phyloP scores from a whole-genome alignment of 2,888 invertebrate species.

The Geotrupes spiniger region DNA sequence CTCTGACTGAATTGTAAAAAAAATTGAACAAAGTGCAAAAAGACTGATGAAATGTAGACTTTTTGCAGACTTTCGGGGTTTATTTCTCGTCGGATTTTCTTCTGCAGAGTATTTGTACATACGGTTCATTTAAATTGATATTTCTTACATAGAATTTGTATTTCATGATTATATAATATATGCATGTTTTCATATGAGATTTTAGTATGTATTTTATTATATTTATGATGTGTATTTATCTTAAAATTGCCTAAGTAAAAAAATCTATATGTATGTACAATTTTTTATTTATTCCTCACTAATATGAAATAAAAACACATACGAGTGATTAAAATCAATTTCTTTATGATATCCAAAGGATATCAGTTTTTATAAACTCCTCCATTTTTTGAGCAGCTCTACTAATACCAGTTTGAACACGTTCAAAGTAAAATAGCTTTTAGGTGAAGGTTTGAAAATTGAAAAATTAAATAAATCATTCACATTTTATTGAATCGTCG shows the following conservation, averaged over 20 bases:
- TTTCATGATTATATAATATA: conserved; percentile 8
- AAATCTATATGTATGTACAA: conserved; percentile 13
- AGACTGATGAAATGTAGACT: conserved; percentile 32
- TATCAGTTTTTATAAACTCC: too few species aligned
- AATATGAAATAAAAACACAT: conserved; percentile 10
- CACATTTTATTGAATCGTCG: not conserved
- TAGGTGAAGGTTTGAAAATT: too few species aligned
- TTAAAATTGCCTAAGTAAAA: conserved; percentile 30
- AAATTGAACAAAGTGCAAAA: conserved; percentile 26
- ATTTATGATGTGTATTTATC: conserved; percentile 36
- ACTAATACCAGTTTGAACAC: too few species aligned
- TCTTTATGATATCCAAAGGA: too few species aligned
- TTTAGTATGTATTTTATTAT: conserved; percentile 35
- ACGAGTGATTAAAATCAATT: conserved; percentile 7
- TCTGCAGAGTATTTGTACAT: conserved; percentile 7
- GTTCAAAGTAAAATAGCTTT: too few species aligned
- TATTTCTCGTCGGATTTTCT: conserved; percentile 10
- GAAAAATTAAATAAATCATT: conserved; percentile 4
- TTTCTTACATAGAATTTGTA: not conserved
- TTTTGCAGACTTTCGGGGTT: conserved; percentile 24
- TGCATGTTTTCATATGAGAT: conserved; percentile 30
- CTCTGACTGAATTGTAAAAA: conserved; percentile 27
- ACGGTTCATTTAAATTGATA: conserved; percentile 9
- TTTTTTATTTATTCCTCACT: conserved; percentile 9
- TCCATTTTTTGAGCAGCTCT: too few species aligned